These are phyloP conservation scores for Orestias chungarensis DNA, from an alignment of 2,797 vertebrate genomes.

Conservation along the genomic window DNA sequence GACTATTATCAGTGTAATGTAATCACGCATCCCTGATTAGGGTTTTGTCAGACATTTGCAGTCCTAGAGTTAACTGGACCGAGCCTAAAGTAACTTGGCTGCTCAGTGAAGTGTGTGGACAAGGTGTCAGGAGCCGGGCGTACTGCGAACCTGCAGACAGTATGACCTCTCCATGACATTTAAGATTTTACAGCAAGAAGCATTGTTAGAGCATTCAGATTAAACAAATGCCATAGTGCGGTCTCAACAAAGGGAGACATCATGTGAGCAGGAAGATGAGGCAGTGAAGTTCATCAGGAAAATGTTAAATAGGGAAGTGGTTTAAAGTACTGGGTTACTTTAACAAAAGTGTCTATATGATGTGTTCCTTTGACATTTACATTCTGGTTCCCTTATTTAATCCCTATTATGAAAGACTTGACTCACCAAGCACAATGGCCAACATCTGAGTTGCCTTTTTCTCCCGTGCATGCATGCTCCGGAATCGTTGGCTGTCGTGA, in stretches of 20 bases:
- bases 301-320: slow-evolving; percentile 7
- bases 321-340: background rate
- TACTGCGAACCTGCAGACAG: slow-evolving; percentile 24
- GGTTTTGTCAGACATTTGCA: slow-evolving; percentile 47
- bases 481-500: slow-evolving; percentile 68
- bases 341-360: slow-evolving; percentile 5
- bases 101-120: slow-evolving; percentile 60
- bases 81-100: slow-evolving; percentile 33
- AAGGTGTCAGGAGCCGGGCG: slow-evolving; percentile 51
- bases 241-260: background rate
- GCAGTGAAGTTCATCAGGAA: slow-evolving; percentile 5
- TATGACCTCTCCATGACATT: slow-evolving; percentile 32
- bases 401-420: slow-evolving; percentile 11
- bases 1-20: slow-evolving; percentile 50
- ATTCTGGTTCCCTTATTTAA: slow-evolving; percentile 24
- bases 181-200: slow-evolving; percentile 41
- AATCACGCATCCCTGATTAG: slow-evolving; percentile 66
- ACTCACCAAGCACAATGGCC: slow-evolving; percentile 92
- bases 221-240: slow-evolving; percentile 10
- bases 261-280: slow-evolving; percentile 4
- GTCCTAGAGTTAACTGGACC: slow-evolving; percentile 38
- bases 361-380: slow-evolving; percentile 36
- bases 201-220: slow-evolving; percentile 12
- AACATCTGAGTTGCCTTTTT: slow-evolving; percentile 96
- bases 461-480: slow-evolving; percentile 88